phyloP scores from a whole-genome alignment of 2,888 invertebrate species.

The Cephus nigrinus region DNA sequence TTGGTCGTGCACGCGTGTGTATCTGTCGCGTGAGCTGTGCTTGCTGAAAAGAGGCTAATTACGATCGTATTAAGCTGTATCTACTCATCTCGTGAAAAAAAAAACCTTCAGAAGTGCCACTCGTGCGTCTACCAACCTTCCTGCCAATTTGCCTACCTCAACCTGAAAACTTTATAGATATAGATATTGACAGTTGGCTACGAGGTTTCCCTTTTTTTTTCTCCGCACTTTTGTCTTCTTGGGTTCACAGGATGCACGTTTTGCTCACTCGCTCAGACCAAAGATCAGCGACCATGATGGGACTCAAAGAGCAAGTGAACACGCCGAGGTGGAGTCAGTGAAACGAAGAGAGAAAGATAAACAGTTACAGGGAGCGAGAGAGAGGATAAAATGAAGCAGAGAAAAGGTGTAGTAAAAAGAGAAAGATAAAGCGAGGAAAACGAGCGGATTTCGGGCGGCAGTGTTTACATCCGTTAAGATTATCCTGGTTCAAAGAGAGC shows the following conservation, averaged over 20 bases:
- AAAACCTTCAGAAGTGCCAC: slow-evolving; percentile 28
- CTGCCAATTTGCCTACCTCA: not conserved
- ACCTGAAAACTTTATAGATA: not conserved
- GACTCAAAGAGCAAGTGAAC: not conserved
- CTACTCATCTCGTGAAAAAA: not conserved
- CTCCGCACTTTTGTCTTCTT: not conserved
- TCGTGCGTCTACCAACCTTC: slow-evolving; percentile 20
- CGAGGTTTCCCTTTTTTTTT: not conserved
- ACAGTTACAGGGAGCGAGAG: slow-evolving; percentile 23
- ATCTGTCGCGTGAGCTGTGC: slow-evolving; percentile 33
- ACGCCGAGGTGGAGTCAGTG: not conserved
- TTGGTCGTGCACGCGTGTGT: slow-evolving; percentile 27
- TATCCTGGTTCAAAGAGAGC: slow-evolving; percentile 23
- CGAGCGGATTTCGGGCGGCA: slow-evolving; percentile 5
- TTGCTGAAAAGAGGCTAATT: slow-evolving; percentile 37
- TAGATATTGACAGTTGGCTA: not conserved
- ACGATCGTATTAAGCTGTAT: slow-evolving; percentile 26
- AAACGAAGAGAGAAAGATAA: slow-evolving; percentile 13
- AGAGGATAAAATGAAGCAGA: not conserved
- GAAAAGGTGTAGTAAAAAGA: not conserved
- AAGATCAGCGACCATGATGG: not conserved
- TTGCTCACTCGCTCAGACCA: not conserved
- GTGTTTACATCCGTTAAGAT: slow-evolving; percentile 8
- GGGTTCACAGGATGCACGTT: not conserved
- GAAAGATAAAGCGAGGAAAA: slow-evolving; percentile 28